phyloP scores from a whole-genome alignment of 2,113 vertebrate species.

The Stercorarius parasiticus region DNA sequence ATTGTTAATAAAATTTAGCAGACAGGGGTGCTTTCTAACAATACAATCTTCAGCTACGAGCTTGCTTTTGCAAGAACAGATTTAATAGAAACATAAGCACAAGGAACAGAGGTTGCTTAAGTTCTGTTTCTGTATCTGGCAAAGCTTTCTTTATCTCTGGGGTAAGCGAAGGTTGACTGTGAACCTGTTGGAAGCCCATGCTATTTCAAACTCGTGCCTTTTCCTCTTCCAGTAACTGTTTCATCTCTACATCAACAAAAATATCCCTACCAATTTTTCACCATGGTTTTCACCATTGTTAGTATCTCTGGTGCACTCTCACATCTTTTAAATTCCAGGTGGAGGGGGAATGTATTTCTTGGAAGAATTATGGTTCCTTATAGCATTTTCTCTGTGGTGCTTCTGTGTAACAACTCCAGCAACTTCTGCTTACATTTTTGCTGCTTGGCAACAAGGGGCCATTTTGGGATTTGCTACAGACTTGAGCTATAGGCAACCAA shows the following conservation, averaged over 20 bases:
- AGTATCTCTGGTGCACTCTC: not conserved
- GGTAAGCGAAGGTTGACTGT: not conserved
- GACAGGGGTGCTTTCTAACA: not conserved
- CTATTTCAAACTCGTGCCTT: not conserved
- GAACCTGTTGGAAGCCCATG: not conserved
- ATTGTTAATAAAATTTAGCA: not conserved
- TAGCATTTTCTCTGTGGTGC: not conserved
- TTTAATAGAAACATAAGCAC: not conserved
- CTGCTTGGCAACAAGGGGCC: not conserved
- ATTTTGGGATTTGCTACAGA: not conserved
- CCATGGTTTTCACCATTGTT: not conserved
- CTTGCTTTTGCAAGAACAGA: not conserved
- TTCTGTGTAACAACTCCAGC: not conserved
- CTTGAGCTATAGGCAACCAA: not conserved
- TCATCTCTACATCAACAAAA: not conserved
- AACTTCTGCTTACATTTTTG: not conserved
- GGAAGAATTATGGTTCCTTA: not conserved
- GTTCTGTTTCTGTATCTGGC: not conserved
- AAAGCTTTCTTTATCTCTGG: not conserved
- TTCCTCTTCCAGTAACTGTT: not conserved
- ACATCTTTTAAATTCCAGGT: not conserved
- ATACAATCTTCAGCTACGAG: not conserved
- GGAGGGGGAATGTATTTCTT: not conserved
- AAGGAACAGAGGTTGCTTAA: not conserved
- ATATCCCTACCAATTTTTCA: not conserved